Evolutionary conservation across 2,797 vertebrate genomes (phyloP).

Genomic region (Crenuchus spilurus): DNA sequence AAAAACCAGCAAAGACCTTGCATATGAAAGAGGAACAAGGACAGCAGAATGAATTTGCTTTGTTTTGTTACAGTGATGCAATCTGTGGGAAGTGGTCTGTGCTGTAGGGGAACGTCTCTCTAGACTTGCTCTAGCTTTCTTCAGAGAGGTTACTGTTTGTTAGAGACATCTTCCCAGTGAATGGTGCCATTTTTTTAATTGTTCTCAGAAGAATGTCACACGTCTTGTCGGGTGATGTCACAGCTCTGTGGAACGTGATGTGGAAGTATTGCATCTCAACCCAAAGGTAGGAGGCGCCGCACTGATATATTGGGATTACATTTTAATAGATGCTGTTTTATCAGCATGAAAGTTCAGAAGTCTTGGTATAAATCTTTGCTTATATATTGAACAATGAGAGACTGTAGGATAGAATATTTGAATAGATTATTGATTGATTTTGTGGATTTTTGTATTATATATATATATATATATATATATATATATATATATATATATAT

Average conservation of each 20-base stretch:
- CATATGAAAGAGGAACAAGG: not conserved
- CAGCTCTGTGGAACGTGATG: slow-evolving; percentile 87
- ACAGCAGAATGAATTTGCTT: slow-evolving; percentile 61
- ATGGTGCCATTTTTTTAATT: slow-evolving; percentile 9
- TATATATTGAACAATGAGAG: slow-evolving; percentile 1
- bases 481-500: too few species aligned
- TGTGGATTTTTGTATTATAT: too few species aligned
- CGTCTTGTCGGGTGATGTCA: slow-evolving; percentile 77
- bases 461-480: too few species aligned
- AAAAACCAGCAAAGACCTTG: not conserved
- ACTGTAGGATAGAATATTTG: not conserved
- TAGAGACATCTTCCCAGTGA: slow-evolving; percentile 42
- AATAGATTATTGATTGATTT: not conserved
- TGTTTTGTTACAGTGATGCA: slow-evolving; percentile 65
- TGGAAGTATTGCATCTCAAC: slow-evolving; percentile 97
- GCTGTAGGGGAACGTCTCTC: slow-evolving; percentile 49
- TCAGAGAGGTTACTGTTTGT: not conserved
- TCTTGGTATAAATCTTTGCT: not conserved
- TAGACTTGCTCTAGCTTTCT: not conserved
- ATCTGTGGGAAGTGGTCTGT: slow-evolving; percentile 75
- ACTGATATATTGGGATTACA: not conserved
- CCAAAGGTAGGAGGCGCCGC: slow-evolving; percentile 82
- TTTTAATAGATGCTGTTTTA: not conserved
- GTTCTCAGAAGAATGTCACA: slow-evolving; percentile 48
- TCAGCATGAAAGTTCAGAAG: not conserved